Evolutionary conservation across 1,140 invertebrate genomes (phyloP).

Genomic region (Zophobas morio): DNA sequence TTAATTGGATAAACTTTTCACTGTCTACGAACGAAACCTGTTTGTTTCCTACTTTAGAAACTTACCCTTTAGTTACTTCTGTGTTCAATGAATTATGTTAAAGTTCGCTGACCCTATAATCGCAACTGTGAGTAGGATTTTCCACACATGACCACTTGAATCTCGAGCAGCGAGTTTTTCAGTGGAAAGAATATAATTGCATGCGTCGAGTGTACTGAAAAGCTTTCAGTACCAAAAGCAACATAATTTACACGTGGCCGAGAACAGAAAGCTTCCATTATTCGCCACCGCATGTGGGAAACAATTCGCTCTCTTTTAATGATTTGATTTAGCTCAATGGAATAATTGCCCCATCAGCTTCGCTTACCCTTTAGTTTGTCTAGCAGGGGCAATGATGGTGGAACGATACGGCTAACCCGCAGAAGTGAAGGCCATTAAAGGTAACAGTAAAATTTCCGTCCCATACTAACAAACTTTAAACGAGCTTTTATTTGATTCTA

Average conservation of each 20-base stretch:
- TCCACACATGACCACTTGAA: slow-evolving; percentile 15
- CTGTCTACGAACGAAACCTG: slow-evolving; percentile 3
- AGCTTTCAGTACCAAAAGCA: neutral
- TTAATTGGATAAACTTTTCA: slow-evolving; percentile 31
- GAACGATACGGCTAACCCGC: slow-evolving; percentile 19
- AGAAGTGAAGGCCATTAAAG: slow-evolving; percentile 31
- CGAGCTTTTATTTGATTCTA: slow-evolving; percentile 15
- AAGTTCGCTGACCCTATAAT: slow-evolving; percentile 43
- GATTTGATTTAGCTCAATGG: slow-evolving; percentile 52
- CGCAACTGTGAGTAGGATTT: slow-evolving; percentile 31
- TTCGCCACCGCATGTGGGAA: slow-evolving; percentile 36
- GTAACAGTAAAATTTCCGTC: neutral
- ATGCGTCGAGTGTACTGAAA: slow-evolving; percentile 6
- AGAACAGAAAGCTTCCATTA: neutral
- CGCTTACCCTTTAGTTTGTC: slow-evolving; percentile 37
- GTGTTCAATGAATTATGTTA: slow-evolving; percentile 45
- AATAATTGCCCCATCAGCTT: slow-evolving; percentile 49
- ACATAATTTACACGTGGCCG: slow-evolving; percentile 28
- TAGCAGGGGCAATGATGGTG: slow-evolving; percentile 27
- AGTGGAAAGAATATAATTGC: slow-evolving; percentile 21
- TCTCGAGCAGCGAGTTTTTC: slow-evolving; percentile 22
- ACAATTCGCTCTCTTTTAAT: slow-evolving; percentile 47
- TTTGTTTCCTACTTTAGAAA: slow-evolving; percentile 24
- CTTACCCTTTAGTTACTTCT: slow-evolving; percentile 12
- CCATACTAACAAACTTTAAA: neutral